phyloP scores from a whole-genome alignment of 2,888 invertebrate species.

The Linnaemya vulpina region DNA sequence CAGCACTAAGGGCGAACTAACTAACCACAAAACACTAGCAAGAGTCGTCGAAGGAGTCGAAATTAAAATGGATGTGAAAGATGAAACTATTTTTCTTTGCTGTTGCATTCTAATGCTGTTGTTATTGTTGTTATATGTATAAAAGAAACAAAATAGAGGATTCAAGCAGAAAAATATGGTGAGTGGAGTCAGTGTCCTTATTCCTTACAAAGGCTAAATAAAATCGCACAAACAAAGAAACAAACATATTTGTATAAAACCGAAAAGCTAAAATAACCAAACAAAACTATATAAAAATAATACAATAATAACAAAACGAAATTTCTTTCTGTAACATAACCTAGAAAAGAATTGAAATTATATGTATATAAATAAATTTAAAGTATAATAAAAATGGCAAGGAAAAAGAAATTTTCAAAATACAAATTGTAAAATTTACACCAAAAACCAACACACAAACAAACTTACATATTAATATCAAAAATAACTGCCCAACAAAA shows the following conservation, averaged over 20 bases:
- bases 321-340: constrained; percentile 60
- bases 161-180: constrained; percentile 61
- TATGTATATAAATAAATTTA: constrained; percentile 20
- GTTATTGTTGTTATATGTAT: constrained; percentile 68
- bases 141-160: constrained; percentile 46
- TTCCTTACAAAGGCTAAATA: constrained; percentile 74
- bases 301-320: constrained; percentile 62
- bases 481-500: too few relatives aligned
- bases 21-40: constrained; percentile 57
- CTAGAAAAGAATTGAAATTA: constrained; percentile 26
- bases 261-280: constrained; percentile 32
- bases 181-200: constrained; percentile 74
- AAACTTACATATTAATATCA: background rate
- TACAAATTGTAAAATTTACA: constrained; percentile 51
- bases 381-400: constrained; percentile 40
- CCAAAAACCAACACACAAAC: background rate
- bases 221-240: constrained; percentile 64
- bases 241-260: constrained; percentile 34
- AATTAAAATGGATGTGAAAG: constrained; percentile 54
- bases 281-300: constrained; percentile 54
- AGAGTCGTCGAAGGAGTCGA: constrained; percentile 29
- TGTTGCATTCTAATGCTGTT: constrained; percentile 66
- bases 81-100: constrained; percentile 61
- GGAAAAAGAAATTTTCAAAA: constrained; percentile 44
- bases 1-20: constrained; percentile 51